phyloP scores from a whole-genome alignment of 2,797 vertebrate species.

The Propithecus perrieri region DNA sequence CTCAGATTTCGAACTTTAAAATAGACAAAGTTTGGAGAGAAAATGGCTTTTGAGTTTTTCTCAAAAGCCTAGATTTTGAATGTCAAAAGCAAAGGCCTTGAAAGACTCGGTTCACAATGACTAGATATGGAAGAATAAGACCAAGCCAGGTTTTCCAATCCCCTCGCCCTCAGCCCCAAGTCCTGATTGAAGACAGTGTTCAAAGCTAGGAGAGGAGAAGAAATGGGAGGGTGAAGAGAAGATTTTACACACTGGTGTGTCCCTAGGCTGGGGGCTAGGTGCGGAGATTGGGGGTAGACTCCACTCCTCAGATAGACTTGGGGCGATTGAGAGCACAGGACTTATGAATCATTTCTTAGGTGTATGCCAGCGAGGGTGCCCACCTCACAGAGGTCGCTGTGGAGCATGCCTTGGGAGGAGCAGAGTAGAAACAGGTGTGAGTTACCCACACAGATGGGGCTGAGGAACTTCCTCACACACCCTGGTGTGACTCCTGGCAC shows the following conservation, averaged over 20 bases:
- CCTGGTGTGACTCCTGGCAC: not conserved
- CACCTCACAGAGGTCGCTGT: not conserved
- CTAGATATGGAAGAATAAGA: not conserved
- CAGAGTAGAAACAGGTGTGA: not conserved
- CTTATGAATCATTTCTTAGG: not conserved
- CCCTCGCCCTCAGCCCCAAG: not conserved
- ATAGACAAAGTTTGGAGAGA: not conserved
- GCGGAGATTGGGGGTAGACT: not conserved
- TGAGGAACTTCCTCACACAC: not conserved
- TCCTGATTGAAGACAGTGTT: not conserved
- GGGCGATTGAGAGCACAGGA: not conserved
- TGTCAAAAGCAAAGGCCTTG: not conserved
- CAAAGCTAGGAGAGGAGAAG: not conserved
- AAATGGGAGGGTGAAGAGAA: not conserved
- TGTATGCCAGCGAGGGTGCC: not conserved
- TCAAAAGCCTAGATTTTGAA: constrained; percentile 21
- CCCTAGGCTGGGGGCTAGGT: not conserved
- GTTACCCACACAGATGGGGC: not conserved
- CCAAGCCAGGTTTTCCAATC: not conserved
- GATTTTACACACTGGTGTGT: not conserved
- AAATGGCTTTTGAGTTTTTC: constrained; percentile 36
- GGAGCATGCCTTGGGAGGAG: not conserved
- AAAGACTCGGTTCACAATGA: not conserved
- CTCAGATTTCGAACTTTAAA: constrained; percentile 9
- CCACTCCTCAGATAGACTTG: not conserved